Percentiles rank a stretch among this genome's conserved stretches.
phyloP scores from a whole-genome alignment of 2,888 invertebrate genomes.

The Chloroclysta siterata region DNA sequence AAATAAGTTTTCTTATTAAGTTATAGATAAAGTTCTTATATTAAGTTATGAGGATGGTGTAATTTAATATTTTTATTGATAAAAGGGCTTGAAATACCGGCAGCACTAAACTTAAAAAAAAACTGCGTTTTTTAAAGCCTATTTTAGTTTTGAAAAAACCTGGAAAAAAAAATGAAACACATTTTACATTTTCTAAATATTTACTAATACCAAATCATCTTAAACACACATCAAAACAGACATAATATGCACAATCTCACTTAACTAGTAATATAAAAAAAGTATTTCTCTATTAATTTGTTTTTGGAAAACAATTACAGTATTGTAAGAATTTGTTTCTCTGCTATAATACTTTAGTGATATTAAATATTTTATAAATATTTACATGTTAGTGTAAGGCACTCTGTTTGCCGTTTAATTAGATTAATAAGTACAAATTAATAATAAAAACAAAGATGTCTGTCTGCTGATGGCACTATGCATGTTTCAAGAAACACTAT shows the following conservation, averaged over 20 bases:
- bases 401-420: conserved; percentile 71
- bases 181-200: conserved; percentile 74
- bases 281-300: conserved; percentile 65
- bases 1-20: no score
- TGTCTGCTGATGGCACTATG: conserved; percentile 80
- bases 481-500: conserved; percentile 71
- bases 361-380: conserved; percentile 60
- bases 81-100: no score
- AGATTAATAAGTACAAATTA: conserved; percentile 77
- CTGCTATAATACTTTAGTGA: conserved; percentile 66
- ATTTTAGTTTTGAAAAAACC: neutral
- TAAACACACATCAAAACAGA: conserved; percentile 84
- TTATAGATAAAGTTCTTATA: no score
- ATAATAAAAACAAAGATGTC: conserved; percentile 71
- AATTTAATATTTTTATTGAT: no score
- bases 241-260: conserved; percentile 84
- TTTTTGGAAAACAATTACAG: conserved; percentile 78
- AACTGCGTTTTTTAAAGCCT: no score
- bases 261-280: conserved; percentile 76
- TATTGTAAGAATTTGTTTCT: conserved; percentile 69
- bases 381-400: conserved; percentile 81
- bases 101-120: neutral
- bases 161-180: conserved; percentile 43
- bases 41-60: no score
- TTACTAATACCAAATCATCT: conserved; percentile 84